Percentiles rank a stretch among this genome's conserved stretches.
These are phyloP conservation scores for Agrochola circellaris DNA, from an alignment of 2,888 invertebrate genomes.

Conservation along the genomic window DNA sequence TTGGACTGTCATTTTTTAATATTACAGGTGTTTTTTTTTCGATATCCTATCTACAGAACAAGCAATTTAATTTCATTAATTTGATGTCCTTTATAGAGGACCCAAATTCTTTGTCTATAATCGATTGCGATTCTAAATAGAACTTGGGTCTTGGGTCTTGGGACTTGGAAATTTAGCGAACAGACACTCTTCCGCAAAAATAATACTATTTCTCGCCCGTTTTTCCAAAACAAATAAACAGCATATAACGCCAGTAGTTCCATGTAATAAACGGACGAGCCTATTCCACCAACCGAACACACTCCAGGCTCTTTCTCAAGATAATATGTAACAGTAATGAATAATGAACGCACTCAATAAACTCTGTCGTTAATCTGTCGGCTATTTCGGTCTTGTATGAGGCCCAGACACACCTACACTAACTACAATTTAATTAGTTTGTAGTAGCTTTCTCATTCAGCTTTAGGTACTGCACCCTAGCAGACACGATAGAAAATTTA, in stretches of 20 bases:
- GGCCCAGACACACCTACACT: slow-evolving; percentile 3
- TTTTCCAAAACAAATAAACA: background rate
- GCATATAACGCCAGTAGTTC: too few species aligned
- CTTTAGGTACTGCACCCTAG: background rate
- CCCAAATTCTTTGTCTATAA: background rate
- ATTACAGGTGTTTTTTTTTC: background rate
- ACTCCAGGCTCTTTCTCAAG: background rate
- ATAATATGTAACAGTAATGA: background rate
- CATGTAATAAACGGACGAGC: background rate
- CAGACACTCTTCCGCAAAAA: background rate
- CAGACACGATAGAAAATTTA: background rate
- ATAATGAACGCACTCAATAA: slow-evolving; percentile 9
- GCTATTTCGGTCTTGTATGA: slow-evolving; percentile 17
- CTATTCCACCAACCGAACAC: too few species aligned
- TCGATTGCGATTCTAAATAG: background rate
- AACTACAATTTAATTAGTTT: slow-evolving; percentile 14
- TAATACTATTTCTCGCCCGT: background rate
- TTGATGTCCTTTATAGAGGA: background rate
- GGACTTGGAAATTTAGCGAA: background rate
- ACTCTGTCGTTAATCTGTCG: background rate
- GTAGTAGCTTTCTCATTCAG: slow-evolving; percentile 5
- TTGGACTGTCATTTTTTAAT: slow-evolving; percentile 6
- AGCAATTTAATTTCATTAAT: background rate
- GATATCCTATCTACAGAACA: too few species aligned
- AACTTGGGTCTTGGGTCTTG: background rate